Evolutionary conservation across 2,113 vertebrate genomes (phyloP).

Genomic region (Rhinopomastus cyanomelas): DNA sequence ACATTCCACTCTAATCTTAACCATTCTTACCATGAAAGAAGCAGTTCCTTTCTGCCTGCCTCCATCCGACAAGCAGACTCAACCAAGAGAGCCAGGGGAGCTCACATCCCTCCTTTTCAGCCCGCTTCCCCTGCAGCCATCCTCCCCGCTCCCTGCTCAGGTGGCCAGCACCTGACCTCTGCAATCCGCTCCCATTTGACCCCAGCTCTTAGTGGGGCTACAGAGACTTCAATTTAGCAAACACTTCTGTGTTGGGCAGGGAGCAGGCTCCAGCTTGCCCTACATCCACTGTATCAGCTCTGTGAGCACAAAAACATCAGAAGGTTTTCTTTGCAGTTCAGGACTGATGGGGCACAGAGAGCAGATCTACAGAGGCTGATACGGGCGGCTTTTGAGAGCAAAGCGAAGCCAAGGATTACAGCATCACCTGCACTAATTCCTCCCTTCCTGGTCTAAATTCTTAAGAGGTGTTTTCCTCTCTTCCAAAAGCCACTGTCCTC

Average conservation of each 20-base stretch:
- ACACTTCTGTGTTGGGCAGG: background rate
- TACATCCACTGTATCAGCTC: background rate
- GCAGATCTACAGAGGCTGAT: background rate
- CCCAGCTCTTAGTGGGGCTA: background rate
- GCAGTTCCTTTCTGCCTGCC: background rate
- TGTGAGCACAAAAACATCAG: background rate
- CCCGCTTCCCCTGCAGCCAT: background rate
- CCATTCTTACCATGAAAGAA: too few species aligned
- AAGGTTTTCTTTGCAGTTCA: background rate
- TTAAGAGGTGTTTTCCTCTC: conserved; percentile 14
- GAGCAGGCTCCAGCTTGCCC: background rate
- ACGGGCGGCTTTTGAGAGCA: background rate
- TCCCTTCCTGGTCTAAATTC: conserved; percentile 54
- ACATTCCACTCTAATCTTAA: background rate
- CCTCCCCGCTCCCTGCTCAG: background rate
- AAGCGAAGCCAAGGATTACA: background rate
- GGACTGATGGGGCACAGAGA: background rate
- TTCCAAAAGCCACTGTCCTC: background rate
- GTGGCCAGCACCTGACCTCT: background rate
- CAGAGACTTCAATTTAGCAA: background rate
- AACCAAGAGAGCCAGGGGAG: background rate
- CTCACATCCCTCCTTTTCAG: background rate
- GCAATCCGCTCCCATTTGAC: background rate
- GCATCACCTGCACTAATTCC: conserved; percentile 42
- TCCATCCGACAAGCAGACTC: background rate